These are phyloP conservation scores for Sterrhoptilus dennistouni DNA, from an alignment of 2,113 vertebrate species.

Conservation along the genomic window DNA sequence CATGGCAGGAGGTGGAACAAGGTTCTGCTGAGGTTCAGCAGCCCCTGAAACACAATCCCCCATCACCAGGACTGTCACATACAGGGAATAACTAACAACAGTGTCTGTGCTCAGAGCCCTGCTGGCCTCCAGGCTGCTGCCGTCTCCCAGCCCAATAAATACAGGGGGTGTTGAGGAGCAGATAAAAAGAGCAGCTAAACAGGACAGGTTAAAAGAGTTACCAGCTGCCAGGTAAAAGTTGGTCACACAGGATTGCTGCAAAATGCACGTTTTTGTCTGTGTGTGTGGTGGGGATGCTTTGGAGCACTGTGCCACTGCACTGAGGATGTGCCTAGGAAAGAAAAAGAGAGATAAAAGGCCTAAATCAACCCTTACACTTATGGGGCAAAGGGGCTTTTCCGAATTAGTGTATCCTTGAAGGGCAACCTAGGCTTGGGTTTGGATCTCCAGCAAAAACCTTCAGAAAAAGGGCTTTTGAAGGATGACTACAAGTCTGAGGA, in stretches of 20 bases:
- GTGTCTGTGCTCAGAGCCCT: not conserved
- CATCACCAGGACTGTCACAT: no score
- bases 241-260: not conserved
- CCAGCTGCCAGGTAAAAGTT: not conserved
- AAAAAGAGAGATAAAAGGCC: not conserved
- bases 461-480: not conserved
- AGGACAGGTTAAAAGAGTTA: not conserved
- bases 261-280: not conserved
- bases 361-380: not conserved
- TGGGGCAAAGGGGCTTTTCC: not conserved
- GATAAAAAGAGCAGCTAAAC: not conserved
- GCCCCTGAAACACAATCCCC: not conserved
- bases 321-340: not conserved
- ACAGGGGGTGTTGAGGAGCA: not conserved
- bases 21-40: not conserved
- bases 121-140: not conserved
- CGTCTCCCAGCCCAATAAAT: fast-evolving
- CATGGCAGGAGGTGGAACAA: not conserved
- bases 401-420: not conserved
- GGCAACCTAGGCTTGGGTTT: not conserved
- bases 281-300: not conserved
- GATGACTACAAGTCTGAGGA: not conserved
- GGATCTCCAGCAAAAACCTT: not conserved
- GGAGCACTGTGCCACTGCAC: not conserved
- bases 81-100: not conserved